Evolutionary conservation across 2,113 vertebrate genomes (phyloP).

Genomic region (Promerops cafer): DNA sequence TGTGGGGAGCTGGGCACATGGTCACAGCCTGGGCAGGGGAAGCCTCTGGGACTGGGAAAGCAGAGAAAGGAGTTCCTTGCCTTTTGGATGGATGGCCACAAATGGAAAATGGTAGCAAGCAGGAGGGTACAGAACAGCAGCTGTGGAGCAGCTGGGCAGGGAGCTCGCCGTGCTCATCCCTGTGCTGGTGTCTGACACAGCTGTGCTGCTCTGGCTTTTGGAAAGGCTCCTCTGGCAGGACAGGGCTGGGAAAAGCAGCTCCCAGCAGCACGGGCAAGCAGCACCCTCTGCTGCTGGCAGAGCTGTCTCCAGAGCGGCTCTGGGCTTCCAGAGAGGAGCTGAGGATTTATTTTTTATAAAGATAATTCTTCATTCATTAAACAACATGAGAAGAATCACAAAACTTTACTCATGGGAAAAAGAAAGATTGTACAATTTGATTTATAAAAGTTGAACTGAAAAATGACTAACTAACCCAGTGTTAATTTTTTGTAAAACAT

Average conservation of each 20-base stretch:
- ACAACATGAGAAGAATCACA: background rate
- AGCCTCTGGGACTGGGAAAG: background rate
- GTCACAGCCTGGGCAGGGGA: background rate
- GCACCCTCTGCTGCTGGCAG: conserved; percentile 51
- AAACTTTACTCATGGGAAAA: background rate
- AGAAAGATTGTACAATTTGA: background rate
- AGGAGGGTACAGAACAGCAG: background rate
- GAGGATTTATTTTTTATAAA: conserved; percentile 11
- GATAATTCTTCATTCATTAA: background rate
- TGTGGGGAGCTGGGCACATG: no score
- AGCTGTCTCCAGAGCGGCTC: background rate
- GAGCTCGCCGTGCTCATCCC: background rate
- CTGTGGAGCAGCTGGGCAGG: background rate
- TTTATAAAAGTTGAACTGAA: background rate
- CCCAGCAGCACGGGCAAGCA: background rate
- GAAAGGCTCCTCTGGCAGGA: background rate
- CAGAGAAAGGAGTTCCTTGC: background rate
- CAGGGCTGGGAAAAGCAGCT: background rate
- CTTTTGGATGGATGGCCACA: background rate
- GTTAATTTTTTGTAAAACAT: background rate
- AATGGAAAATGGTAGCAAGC: background rate
- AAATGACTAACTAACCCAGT: background rate
- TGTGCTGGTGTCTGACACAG: background rate
- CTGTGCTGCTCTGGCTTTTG: fast-evolving
- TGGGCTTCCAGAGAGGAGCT: background rate